Evolutionary conservation across 2,113 vertebrate genomes (phyloP), one percentile per base, ranked within the genome.

Genomic region (Rallus limicola): DNA sequence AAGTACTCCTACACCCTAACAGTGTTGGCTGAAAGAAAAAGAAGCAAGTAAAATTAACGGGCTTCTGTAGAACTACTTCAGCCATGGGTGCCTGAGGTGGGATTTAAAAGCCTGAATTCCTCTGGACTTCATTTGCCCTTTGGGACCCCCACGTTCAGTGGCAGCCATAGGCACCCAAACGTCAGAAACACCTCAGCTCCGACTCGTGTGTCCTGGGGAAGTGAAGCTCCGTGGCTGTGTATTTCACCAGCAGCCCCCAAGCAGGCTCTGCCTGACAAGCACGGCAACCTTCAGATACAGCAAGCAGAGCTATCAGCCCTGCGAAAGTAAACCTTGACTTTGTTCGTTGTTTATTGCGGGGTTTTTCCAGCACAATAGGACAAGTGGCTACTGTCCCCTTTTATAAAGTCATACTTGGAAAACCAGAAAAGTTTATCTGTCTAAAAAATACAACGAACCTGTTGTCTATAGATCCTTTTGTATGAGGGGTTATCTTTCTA

Each of bases 131-230:
- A 16, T 52, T 56, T 67, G 20, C 36, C 1, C 12, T 40, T 29
- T 21, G 2, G 3, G 3, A 71, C 8, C 29, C 20, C 12, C 29
- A 29, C 0, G 2, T 28, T 67, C 40, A 15, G 29, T 5, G 28
- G 18, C 42, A 76, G 60, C 42, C 2, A 1, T 2, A 9, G 33
- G 16, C 20, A 58, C 17, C 16, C 12, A 7, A 10, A 4, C 1
- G 1, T 10, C 59, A 52, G 58, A 44, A 58, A 9, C 0, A 0
- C 15, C 18, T 11, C 0, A 0, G 28, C 55, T 52, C 24, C 2
- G 0, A 0, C 4, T 1, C 0, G 1, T 0, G 0, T 0, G 1
- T 20, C 9, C 26, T 2, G 9, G 13, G 7, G 6, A 19, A 6
- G 13, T 3, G 9, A 20, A 46, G 23, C 18, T 56, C 10, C 16